Evolutionary conservation across 2,888 invertebrate genomes (phyloP).

Genomic region (Metopia argyrocephala): DNA sequence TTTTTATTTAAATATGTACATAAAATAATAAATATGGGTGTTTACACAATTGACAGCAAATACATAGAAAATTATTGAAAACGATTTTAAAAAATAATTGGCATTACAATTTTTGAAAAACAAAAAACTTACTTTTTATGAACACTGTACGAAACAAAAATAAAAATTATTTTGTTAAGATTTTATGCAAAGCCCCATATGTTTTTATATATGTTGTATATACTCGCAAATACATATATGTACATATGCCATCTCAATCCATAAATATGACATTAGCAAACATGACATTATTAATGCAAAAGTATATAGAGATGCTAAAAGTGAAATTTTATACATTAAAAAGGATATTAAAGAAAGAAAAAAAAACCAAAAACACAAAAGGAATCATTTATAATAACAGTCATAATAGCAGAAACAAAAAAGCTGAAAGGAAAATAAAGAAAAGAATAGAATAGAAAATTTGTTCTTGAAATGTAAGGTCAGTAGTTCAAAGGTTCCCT

Average conservation of each 20-base stretch:
- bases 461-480: conserved; percentile 40
- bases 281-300: conserved; percentile 53
- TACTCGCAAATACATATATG: not conserved
- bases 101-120: too few relatives aligned
- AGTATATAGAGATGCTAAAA: conserved; percentile 10
- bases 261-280: conserved; percentile 62
- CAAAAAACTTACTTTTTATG: too few relatives aligned
- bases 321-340: conserved; percentile 11
- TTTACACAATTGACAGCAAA: not conserved
- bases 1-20: not conserved
- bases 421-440: not conserved
- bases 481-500: conserved; percentile 34
- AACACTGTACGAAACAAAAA: too few relatives aligned
- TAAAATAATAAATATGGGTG: not conserved
- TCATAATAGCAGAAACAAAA: not conserved
- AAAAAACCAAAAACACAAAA: not conserved
- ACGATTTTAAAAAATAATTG: too few relatives aligned
- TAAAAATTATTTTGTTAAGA: not conserved
- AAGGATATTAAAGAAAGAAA: not conserved
- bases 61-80: not conserved
- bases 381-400: not conserved
- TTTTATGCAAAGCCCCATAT: not conserved
- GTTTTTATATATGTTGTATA: not conserved
- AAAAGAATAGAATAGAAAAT: not conserved
- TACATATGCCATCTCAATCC: not conserved